phyloP scores from a whole-genome alignment of 1,140 invertebrate species.

The Zaprionus camerounensis region DNA sequence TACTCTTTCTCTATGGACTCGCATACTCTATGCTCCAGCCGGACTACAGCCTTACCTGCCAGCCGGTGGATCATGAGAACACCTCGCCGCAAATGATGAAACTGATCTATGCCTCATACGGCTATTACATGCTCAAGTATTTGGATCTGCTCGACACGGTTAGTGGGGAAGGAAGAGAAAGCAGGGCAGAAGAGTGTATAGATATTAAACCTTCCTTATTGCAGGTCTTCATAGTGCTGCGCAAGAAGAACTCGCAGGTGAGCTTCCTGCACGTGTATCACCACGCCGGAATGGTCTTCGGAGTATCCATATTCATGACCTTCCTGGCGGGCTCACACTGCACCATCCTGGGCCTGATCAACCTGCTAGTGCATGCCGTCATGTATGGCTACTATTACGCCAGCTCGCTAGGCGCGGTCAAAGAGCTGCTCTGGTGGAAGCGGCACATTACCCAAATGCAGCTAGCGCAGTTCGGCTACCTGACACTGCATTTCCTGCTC shows the following conservation, averaged over 20 bases:
- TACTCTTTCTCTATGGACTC: constrained; percentile 87
- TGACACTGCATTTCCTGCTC: constrained; percentile 86
- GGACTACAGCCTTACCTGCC: constrained; percentile 88
- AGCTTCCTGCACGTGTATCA: constrained; percentile 94
- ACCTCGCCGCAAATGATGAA: constrained; percentile 85
- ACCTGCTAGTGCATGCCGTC: constrained; percentile 74
- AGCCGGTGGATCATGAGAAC: constrained; percentile 86
- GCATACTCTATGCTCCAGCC: constrained; percentile 81
- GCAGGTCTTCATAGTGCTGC: constrained; percentile 90
- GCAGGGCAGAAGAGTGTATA: no score
- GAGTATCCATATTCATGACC: constrained; percentile 85
- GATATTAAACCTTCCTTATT: neutral
- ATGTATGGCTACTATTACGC: constrained; percentile 80
- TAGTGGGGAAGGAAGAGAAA: constrained; percentile 27
- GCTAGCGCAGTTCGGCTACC: constrained; percentile 84
- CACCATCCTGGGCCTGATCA: constrained; percentile 73
- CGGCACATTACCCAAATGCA: constrained; percentile 74
- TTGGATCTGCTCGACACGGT: constrained; percentile 87
- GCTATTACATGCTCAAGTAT: constrained; percentile 86
- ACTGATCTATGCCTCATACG: constrained; percentile 87
- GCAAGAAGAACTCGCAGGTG: constrained; percentile 93
- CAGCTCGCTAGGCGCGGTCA: constrained; percentile 53
- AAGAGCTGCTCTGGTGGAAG: constrained; percentile 85
- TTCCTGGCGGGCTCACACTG: constrained; percentile 86
- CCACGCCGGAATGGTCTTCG: constrained; percentile 89